These are phyloP conservation scores for Ailuropoda melanoleuca DNA, from an alignment of 2,113 vertebrate genomes.

Conservation along the genomic window DNA sequence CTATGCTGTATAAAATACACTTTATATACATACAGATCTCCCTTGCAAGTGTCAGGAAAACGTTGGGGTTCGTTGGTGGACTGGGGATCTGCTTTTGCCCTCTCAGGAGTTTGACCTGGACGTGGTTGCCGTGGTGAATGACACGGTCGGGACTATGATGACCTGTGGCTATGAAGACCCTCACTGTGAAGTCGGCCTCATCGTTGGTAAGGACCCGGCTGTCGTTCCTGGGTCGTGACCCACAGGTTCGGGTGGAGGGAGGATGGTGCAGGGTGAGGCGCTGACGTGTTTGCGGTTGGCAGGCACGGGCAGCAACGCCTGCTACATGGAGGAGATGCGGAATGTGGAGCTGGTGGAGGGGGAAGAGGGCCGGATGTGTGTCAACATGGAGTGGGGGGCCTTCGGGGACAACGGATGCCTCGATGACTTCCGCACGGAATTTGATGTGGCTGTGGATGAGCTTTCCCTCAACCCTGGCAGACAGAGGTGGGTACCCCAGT, in stretches of 20 bases:
- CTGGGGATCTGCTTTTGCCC: neutral
- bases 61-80: neutral
- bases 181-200: conserved; percentile 95
- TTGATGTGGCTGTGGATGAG: conserved; percentile 91
- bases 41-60: neutral
- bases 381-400: conserved; percentile 99
- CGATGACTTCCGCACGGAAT: conserved; percentile 91
- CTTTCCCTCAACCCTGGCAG: conserved; percentile 91
- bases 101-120: conserved; percentile 95
- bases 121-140: conserved; percentile 96
- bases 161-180: conserved; percentile 96
- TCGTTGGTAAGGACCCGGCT: conserved; percentile 89
- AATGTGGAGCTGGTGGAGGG: conserved; percentile 95
- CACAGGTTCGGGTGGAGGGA: rapidly evolving
- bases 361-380: conserved; percentile 93
- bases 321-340: conserved; percentile 98
- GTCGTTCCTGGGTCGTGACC: rapidly evolving
- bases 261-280: rapidly evolving
- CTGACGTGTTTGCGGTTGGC: neutral
- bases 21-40: neutral
- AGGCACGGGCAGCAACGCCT: conserved; percentile 97
- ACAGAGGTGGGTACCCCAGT: conserved; percentile 87
- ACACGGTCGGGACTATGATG: conserved; percentile 99
- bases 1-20: no score
- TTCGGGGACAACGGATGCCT: conserved; percentile 94